Conservation (phyloP, 2,888 invertebrate genomes). For the Cephus pulcher region DNA sequence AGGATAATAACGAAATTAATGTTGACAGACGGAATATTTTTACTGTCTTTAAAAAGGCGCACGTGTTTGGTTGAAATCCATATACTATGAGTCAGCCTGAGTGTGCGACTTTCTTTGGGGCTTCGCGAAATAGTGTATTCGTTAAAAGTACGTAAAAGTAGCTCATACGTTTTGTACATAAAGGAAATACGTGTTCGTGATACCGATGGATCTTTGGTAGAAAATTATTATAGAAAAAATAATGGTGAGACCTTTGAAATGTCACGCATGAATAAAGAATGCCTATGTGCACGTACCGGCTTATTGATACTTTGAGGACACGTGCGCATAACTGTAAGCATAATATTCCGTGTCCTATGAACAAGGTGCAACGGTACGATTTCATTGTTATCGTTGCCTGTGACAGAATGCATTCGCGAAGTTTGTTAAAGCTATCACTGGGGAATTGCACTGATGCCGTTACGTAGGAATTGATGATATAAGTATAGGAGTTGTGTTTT, state of each 20-base stretch:
- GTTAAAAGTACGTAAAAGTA: not conserved
- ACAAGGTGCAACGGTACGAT: slow-evolving; percentile 5
- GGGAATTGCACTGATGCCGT: not conserved
- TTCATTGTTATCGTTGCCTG: not conserved
- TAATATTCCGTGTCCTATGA: slow-evolving; percentile 32
- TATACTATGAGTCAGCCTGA: not conserved
- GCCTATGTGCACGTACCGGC: not conserved
- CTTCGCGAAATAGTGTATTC: not conserved
- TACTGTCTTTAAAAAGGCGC: not conserved
- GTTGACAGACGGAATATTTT: not conserved
- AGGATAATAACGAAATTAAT: not conserved
- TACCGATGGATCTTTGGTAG: not conserved
- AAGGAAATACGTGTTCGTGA: not conserved
- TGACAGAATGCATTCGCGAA: not conserved
- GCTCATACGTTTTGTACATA: not conserved
- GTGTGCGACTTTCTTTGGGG: not conserved
- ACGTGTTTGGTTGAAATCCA: not conserved
- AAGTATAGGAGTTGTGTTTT: not conserved
- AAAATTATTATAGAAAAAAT: not conserved
- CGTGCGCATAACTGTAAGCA: slow-evolving; percentile 35
- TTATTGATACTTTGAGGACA: slow-evolving; percentile 32
- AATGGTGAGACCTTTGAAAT: not conserved
- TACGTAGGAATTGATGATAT: not conserved
- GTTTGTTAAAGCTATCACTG: not conserved
- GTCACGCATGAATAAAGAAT: not conserved